Conservation (phyloP, 2,888 invertebrate genomes). For the Protophormia terraenovae region DNA sequence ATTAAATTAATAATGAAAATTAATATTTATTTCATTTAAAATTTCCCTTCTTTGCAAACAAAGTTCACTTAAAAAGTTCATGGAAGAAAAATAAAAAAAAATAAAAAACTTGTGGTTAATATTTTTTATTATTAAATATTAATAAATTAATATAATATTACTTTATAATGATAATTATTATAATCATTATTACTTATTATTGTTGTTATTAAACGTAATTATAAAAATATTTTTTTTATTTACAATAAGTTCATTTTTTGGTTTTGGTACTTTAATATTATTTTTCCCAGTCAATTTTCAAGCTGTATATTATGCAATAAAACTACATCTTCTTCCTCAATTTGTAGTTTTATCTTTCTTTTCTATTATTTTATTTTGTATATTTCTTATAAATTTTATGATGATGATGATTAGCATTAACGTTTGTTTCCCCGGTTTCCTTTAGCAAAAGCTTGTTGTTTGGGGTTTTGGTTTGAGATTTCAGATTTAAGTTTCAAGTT, state of each 20-base stretch:
- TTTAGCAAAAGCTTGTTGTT: neutral
- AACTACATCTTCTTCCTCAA: conserved; percentile 54
- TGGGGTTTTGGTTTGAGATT: conserved; percentile 23
- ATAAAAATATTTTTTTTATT: neutral
- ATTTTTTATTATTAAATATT: conserved; percentile 1
- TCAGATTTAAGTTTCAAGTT: conserved; percentile 20
- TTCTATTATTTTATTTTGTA: neutral
- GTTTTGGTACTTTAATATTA: neutral
- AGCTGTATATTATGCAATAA: conserved; percentile 54
- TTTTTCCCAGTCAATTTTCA: conserved; percentile 48
- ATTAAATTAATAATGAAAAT: neutral
- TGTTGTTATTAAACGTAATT: neutral
- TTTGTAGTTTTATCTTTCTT: conserved; percentile 33
- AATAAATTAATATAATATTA: conserved; percentile 25
- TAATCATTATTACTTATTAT: neutral
- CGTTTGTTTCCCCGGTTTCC: conserved; percentile 13
- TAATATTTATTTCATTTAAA: neutral
- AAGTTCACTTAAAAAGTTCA: conserved; percentile 36
- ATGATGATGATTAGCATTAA: conserved; percentile 6
- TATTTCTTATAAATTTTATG: conserved; percentile 6
- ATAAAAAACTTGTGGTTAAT: conserved; percentile 36
- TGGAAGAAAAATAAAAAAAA: neutral
- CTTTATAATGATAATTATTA: neutral
- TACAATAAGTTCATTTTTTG: neutral
- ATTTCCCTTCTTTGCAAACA: neutral